Evolutionary conservation across 2,113 vertebrate species (phyloP).

Genomic region (Equus przewalskii): DNA sequence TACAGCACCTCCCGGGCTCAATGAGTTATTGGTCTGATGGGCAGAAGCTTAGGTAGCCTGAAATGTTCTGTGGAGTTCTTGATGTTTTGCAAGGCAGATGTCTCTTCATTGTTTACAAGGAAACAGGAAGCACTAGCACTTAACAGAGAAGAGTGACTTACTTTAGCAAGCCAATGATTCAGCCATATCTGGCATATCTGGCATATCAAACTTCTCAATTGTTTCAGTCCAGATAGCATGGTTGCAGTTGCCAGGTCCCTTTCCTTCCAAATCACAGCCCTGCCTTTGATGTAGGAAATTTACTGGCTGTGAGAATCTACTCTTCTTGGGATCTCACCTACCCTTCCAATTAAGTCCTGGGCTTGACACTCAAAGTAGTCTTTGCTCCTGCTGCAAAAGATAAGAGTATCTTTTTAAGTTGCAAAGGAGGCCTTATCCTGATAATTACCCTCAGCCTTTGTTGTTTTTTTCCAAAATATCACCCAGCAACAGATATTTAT

Average conservation of each 20-base stretch:
- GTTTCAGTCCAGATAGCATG: too few relatives aligned
- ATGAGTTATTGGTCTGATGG: not conserved
- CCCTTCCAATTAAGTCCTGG: not conserved
- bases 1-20: not conserved
- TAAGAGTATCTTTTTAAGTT: not conserved
- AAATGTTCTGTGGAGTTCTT: fast-evolving
- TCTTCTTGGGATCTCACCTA: not conserved
- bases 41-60: not conserved
- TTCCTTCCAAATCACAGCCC: not conserved
- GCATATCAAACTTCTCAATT: not conserved
- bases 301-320: not conserved
- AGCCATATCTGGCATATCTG: not conserved
- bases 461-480: not conserved
- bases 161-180: not conserved
- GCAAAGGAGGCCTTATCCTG: fast-evolving
- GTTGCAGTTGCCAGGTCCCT: too few relatives aligned
- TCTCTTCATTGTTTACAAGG: not conserved
- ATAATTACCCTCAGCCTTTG: not conserved
- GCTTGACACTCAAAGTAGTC: not conserved
- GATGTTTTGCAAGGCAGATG: not conserved
- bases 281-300: not conserved
- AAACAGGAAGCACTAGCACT: not conserved
- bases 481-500: not conserved
- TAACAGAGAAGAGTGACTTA: not conserved
- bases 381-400: not conserved